Conservation (phyloP, 2,113 vertebrate genomes). For the Phalacrocorax aristotelis region DNA sequence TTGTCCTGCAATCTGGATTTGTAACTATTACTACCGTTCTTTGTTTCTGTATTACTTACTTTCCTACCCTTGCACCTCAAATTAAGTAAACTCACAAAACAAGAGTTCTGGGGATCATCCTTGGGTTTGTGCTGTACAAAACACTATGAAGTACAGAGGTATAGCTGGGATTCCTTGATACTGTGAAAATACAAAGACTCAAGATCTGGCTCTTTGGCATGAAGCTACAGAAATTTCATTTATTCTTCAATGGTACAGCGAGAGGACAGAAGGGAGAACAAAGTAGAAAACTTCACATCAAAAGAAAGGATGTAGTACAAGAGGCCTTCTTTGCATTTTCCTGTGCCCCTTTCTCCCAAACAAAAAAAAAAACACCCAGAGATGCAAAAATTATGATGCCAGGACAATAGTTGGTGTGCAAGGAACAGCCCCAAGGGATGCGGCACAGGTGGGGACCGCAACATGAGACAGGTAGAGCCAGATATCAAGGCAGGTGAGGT, state of each 20-base stretch:
- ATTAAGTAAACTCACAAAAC: background rate
- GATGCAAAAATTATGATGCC: background rate
- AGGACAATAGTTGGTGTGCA: background rate
- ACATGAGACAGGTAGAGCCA: background rate
- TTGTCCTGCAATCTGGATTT: background rate
- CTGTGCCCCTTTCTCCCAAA: too few relatives aligned
- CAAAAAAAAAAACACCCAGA: background rate
- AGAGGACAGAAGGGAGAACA: background rate
- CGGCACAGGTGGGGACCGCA: background rate
- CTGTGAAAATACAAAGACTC: background rate
- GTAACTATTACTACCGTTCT: background rate
- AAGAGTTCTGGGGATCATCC: background rate
- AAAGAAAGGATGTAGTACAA: background rate
- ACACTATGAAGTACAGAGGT: accelerated
- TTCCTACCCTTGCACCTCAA: background rate
- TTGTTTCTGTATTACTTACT: background rate
- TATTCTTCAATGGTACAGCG: background rate
- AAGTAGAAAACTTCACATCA: background rate
- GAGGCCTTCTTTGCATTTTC: background rate
- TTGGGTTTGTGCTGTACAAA: background rate
- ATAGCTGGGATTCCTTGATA: background rate
- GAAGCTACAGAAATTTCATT: background rate
- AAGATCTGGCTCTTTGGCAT: background rate
- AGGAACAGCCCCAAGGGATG: background rate
- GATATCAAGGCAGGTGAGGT: background rate